These are phyloP conservation scores for Ichneumoninae sp. DNA, from an alignment of 2,888 invertebrate species.

Conservation along the genomic window DNA sequence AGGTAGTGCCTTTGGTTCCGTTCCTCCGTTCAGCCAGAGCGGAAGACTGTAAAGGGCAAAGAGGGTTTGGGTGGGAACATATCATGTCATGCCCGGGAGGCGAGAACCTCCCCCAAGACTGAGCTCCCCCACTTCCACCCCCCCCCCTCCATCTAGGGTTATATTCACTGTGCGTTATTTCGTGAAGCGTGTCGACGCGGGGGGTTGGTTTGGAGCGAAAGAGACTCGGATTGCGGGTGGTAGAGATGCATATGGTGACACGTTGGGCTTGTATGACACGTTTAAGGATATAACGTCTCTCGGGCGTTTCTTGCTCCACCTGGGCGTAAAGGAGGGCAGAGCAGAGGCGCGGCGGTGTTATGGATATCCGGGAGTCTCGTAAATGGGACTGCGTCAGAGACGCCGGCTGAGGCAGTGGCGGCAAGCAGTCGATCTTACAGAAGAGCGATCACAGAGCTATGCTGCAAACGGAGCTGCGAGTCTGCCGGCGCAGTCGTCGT, in stretches of 20 bases:
- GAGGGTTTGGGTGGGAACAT: slow-evolving; percentile 43
- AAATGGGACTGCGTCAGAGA: slow-evolving; percentile 55
- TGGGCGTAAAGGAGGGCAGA: slow-evolving; percentile 53
- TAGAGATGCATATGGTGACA: slow-evolving; percentile 52
- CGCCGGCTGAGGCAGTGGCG: slow-evolving; percentile 49
- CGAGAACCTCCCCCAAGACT: slow-evolving; percentile 45
- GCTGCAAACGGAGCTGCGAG: slow-evolving; percentile 71
- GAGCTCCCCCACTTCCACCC: slow-evolving; percentile 36
- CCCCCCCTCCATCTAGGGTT: slow-evolving; percentile 38
- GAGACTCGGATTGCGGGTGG: slow-evolving; percentile 51
- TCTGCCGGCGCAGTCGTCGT: slow-evolving; percentile 62
- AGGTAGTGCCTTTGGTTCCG: slow-evolving; percentile 56
- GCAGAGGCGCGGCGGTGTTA: slow-evolving; percentile 61
- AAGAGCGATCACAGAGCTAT: slow-evolving; percentile 84
- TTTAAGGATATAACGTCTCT: slow-evolving; percentile 53
- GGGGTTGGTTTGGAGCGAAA: slow-evolving; percentile 62
- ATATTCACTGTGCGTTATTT: slow-evolving; percentile 76
- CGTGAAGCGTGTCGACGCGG: slow-evolving; percentile 76
- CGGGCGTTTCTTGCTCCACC: slow-evolving; percentile 32
- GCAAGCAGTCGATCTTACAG: slow-evolving; percentile 81
- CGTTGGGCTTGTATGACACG: slow-evolving; percentile 51
- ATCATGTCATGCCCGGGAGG: slow-evolving; percentile 54
- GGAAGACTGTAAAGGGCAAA: slow-evolving; percentile 44
- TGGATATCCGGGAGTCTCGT: slow-evolving; percentile 53
- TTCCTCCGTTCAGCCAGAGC: slow-evolving; percentile 56